phyloP scores from a whole-genome alignment of 2,797 vertebrate genomes.

The Euphonia xanthogaster region DNA sequence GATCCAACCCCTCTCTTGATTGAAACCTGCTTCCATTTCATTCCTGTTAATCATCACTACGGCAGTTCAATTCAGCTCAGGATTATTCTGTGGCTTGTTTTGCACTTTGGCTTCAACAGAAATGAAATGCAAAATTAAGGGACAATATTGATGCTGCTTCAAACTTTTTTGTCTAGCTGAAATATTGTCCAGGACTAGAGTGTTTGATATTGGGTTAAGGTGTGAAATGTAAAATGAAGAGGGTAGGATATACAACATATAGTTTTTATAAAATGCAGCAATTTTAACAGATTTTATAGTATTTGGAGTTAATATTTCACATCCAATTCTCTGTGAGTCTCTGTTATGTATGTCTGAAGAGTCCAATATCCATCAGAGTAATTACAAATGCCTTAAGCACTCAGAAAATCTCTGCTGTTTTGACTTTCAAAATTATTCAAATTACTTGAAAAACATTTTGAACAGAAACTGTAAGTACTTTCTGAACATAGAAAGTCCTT shows the following conservation, averaged over 20 bases:
- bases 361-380: not conserved
- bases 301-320: not conserved
- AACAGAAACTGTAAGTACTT: not conserved
- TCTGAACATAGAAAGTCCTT: not conserved
- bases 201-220: not conserved
- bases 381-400: not conserved
- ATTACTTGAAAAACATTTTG: not conserved
- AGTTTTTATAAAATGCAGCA: not conserved
- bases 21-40: not conserved
- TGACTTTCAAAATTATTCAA: not conserved
- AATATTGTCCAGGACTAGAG: not conserved
- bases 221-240: not conserved
- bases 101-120: not conserved
- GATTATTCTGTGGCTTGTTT: not conserved
- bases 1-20: not conserved
- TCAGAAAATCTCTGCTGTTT: not conserved
- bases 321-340: not conserved
- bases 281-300: not conserved
- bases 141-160: not conserved
- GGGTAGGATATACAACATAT: not conserved
- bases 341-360: not conserved
- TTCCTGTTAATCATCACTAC: not conserved
- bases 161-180: not conserved
- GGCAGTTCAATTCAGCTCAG: not conserved
- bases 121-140: not conserved